These are phyloP conservation scores for Lasioglossum pauxillum DNA, from an alignment of 2,888 invertebrate species.

Conservation along the genomic window DNA sequence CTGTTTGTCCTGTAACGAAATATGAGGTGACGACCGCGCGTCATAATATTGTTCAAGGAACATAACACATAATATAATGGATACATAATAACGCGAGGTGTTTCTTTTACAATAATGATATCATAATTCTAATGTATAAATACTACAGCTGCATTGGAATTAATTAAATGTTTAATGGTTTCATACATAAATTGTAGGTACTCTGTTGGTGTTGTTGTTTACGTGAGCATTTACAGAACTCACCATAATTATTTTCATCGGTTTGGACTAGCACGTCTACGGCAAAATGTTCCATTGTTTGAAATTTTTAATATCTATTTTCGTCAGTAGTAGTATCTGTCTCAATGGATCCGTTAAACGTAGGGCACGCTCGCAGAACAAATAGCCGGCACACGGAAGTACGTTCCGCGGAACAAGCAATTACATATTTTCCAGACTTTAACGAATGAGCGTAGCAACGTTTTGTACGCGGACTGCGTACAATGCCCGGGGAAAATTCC, in stretches of 20 bases:
- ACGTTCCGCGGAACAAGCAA: slow-evolving; percentile 24
- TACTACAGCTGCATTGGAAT: neutral
- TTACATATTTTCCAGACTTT: slow-evolving; percentile 29
- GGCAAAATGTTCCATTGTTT: neutral
- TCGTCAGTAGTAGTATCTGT: neutral
- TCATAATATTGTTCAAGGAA: too few relatives aligned
- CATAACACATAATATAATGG: too few relatives aligned
- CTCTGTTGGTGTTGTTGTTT: neutral
- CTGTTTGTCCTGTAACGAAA: too few relatives aligned
- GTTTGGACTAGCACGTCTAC: neutral
- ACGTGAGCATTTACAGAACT: neutral
- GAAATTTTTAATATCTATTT: slow-evolving; percentile 22
- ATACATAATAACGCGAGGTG: too few relatives aligned
- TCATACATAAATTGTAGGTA: neutral
- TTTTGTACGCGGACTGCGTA: neutral
- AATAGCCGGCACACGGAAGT: neutral
- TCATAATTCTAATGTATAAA: neutral
- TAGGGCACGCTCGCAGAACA: neutral
- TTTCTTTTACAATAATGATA: too few relatives aligned
- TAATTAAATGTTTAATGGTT: neutral
- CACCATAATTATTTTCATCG: neutral
- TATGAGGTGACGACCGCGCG: too few relatives aligned
- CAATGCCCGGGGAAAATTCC: slow-evolving; percentile 27
- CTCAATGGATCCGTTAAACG: neutral
- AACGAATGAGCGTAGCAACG: slow-evolving; percentile 18